These are phyloP conservation scores for Gastrophryne carolinensis DNA, from an alignment of 2,797 vertebrate genomes.

Conservation along the genomic window DNA sequence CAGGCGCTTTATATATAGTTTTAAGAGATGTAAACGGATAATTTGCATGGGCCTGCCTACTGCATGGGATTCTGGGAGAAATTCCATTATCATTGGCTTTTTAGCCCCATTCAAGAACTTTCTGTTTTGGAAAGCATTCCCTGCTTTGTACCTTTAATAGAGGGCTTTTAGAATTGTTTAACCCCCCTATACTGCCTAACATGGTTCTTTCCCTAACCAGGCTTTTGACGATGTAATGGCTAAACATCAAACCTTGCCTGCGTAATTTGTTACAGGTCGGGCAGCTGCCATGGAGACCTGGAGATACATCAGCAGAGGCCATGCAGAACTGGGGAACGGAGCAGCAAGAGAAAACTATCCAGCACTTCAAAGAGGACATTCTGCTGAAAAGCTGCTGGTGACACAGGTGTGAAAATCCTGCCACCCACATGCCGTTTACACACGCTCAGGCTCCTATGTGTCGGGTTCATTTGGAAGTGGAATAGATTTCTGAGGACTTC, in stretches of 20 bases:
- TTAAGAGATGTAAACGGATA: too few relatives aligned
- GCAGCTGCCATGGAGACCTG: neutral
- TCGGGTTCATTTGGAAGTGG: slow-evolving; percentile 29
- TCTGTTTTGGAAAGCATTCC: too few relatives aligned
- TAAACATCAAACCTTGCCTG: neutral
- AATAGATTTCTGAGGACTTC: slow-evolving; percentile 33
- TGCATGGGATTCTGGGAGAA: too few relatives aligned
- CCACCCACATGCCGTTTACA: slow-evolving; percentile 40
- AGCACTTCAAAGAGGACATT: slow-evolving; percentile 30
- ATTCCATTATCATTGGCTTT: too few relatives aligned
- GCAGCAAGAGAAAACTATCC: neutral
- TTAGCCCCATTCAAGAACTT: too few relatives aligned
- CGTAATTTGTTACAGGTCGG: neutral
- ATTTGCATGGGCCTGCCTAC: too few relatives aligned
- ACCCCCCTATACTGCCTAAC: too few relatives aligned
- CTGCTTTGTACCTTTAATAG: too few relatives aligned
- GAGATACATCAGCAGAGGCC: neutral
- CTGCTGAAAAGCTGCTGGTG: slow-evolving; percentile 27
- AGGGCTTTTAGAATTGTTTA: too few relatives aligned
- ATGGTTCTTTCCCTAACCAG: too few relatives aligned
- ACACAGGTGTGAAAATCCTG: slow-evolving; percentile 41
- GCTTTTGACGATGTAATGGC: too few relatives aligned
- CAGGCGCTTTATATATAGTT: too few relatives aligned
- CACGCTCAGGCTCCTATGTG: slow-evolving; percentile 38
- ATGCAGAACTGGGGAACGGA: neutral